Conservation (phyloP, 2,888 invertebrate species). For the Electrophaes corylata region DNA sequence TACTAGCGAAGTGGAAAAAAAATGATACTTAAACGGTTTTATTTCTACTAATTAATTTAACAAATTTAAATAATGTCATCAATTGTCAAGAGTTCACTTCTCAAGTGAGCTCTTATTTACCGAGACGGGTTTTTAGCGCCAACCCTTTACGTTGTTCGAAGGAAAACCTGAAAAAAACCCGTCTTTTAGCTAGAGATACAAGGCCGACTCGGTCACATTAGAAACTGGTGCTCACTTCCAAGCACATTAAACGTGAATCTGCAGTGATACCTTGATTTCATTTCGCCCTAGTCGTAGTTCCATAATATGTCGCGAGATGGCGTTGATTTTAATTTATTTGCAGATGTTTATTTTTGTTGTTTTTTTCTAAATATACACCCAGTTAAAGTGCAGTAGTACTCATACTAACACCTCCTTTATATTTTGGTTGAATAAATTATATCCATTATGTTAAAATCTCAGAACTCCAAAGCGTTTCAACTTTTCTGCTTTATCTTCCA, state of each 20-base stretch:
- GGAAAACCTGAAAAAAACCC: neutral
- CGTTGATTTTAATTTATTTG: conserved; percentile 24
- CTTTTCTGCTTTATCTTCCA: conserved; percentile 44
- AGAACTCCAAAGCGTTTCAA: conserved; percentile 33
- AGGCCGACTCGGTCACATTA: too few species aligned
- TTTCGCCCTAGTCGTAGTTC: conserved; percentile 28
- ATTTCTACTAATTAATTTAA: too few species aligned
- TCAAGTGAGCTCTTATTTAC: too few species aligned
- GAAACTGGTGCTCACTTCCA: neutral
- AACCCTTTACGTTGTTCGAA: too few species aligned
- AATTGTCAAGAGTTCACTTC: too few species aligned
- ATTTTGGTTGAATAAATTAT: neutral
- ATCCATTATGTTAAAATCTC: neutral
- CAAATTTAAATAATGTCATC: too few species aligned
- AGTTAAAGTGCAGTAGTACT: neutral
- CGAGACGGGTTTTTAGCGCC: too few species aligned
- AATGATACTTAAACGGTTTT: too few species aligned
- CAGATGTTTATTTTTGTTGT: neutral
- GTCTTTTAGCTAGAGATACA: too few species aligned
- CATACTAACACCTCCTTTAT: neutral
- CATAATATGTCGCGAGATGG: conserved; percentile 32
- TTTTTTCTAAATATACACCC: neutral
- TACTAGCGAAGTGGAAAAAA: too few species aligned
- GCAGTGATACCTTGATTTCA: conserved; percentile 23
- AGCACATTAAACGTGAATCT: conserved; percentile 6